These are phyloP conservation scores for Eurystomus glaucurus DNA, from an alignment of 2,797 vertebrate species.

Conservation along the genomic window DNA sequence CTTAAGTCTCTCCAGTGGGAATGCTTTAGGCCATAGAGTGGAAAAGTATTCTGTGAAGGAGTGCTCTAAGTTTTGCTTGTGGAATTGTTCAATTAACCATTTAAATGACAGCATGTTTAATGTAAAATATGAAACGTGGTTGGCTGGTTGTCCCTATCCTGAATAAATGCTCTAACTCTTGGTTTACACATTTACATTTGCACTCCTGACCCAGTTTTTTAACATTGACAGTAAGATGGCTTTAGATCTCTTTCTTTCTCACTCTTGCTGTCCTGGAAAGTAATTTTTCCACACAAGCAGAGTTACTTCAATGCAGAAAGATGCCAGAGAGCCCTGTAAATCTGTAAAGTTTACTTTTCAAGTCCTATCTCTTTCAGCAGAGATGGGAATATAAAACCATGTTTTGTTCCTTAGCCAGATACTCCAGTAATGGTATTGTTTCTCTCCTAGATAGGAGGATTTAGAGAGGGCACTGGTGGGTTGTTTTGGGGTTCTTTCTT, in stretches of 20 bases:
- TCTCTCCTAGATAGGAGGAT: not conserved
- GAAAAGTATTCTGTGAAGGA: not conserved
- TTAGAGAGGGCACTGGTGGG: not conserved
- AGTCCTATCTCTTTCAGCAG: not conserved
- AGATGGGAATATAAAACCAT: not conserved
- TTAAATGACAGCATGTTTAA: not conserved
- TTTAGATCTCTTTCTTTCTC: not conserved
- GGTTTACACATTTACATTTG: not conserved
- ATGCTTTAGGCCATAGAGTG: not conserved
- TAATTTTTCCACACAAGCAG: not conserved
- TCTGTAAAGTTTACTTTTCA: not conserved
- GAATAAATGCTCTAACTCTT: not conserved
- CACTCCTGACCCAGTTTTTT: not conserved
- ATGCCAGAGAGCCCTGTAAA: not conserved
- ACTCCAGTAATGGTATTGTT: not conserved
- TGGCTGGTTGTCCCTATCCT: not conserved
- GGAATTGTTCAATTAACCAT: not conserved
- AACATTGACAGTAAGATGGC: not conserved
- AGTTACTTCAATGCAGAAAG: not conserved
- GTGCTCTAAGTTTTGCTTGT: not conserved
- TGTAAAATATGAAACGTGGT: not conserved
- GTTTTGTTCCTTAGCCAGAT: not conserved
- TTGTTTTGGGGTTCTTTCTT: not conserved
- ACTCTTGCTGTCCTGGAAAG: not conserved
- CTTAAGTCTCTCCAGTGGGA: not conserved